Evolutionary conservation across 2,797 vertebrate species (phyloP), one percentile per base, ranked within the genome.

Genomic region (Periparus ater): DNA sequence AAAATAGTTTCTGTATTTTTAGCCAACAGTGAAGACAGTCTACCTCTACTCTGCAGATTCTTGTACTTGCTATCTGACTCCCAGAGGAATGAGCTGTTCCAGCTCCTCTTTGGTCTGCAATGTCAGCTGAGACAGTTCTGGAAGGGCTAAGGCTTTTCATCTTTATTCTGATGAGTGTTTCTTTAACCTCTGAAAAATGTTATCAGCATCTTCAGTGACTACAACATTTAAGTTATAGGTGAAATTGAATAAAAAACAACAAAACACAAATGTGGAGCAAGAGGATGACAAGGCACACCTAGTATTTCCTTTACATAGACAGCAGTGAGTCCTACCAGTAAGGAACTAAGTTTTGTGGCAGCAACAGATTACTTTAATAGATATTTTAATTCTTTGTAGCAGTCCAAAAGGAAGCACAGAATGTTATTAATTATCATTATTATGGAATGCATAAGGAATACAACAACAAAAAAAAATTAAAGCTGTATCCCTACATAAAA

Each of bases 201-300:
- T 67, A 80, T 25, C 45, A 81, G 27, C 25, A 34, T 47, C 29
- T 20, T 74, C 22, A 40, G 42, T 29, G 47, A 36, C 15, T n/a
- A 34, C 3, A 4, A 36, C 17, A 47, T 42, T 50, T 13, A 38
- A 85, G 11, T 44, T 62, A 36, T 1, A 54, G 21, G 17, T 70
- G 12, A 82, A 75, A 73, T 3, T 44, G 5, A 81, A 55, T 17
- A 36, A 60, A 38, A 73, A 34, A 3, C 13, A 55, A 17, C 14
- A 18, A 51, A 32, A 57, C 10, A 20, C 3, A 15, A 14, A 38
- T 2, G 4, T n/a, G 21, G 42, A 51, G 4, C 0, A 1, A 27
- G 13, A 92, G 2, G 13, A 44, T 38, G 17, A 75, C 25, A 61
- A 16, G 7, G 36, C 65, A 53, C 23, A 40, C 22, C 3, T 30